Base-by-base conservation (phyloP, 2,113 vertebrate genomes). In the Casuarius casuarius region DNA sequence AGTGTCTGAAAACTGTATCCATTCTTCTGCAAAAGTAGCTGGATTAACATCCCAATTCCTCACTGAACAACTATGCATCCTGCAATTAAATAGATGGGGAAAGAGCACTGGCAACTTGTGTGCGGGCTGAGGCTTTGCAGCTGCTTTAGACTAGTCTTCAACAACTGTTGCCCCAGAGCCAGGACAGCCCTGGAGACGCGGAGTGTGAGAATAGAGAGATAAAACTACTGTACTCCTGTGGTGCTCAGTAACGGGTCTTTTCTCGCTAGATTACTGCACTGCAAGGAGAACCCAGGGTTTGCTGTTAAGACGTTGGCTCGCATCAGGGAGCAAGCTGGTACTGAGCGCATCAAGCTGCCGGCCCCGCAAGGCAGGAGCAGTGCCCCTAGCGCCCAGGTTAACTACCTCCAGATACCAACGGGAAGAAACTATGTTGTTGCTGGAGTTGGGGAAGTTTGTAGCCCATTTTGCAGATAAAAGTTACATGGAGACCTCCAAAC, bases 51-150 rank as follows among this genome's bases (percentile, higher is more conserved):
- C 72, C 61, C 3, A 4, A 77, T 93, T 95, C 95, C 94, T 98
- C 97, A 97, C 74, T 56, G 40, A 80, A 92, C 84, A 97, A 26
- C 88, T 97, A 94, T 97, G 96, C n/a, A 80, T 84, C 87, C 79
- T 13, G 70, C 67, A 18, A 28, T 93, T 79, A 82, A 86, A 91
- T 35, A 91, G 38, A 88, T 44, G 38, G 67, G 33, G 72, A 73
- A 63, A 44, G 74, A 75, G 49, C 66, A 33, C 76, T 74, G 96
- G 88, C 94, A 95, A 58, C 61, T 86, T 86, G 67, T 8, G 10
- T 51, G 63, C 46, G 26, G 67, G 51, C 62, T 94, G 94, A 98
- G 90, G 81, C 25, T 9, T 66, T 73, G 82, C 96, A 97, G 95
- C 94, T 97, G 94, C 73, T 92, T 78, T 71, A 67, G 72, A 68